phyloP scores from a whole-genome alignment of 2,113 vertebrate species.

The Cairina moschata region DNA sequence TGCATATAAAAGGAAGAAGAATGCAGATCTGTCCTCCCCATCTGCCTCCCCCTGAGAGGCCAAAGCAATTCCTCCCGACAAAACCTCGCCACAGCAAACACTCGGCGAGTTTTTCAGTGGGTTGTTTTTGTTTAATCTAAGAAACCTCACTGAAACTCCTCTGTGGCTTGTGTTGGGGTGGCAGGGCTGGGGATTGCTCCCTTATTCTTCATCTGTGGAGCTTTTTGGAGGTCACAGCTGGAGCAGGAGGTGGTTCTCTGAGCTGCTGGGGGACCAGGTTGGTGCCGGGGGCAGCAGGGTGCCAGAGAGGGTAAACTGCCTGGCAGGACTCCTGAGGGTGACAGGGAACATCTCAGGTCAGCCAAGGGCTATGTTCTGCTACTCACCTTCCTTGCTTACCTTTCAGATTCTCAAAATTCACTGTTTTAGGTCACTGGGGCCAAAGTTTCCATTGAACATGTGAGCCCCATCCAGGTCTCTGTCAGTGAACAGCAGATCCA shows the following conservation, averaged over 20 bases:
- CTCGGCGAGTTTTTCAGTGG: fast-evolving
- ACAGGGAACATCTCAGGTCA: neutral
- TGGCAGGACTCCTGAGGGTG: neutral
- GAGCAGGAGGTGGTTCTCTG: neutral
- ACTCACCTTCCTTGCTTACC: neutral
- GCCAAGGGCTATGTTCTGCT: neutral
- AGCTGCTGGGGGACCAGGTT: neutral
- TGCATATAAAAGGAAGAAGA: slow-evolving; percentile 1
- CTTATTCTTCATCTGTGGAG: neutral
- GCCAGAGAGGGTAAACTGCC: neutral
- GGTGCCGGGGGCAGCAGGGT: neutral
- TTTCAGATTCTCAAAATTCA: neutral
- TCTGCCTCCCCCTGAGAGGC: neutral
- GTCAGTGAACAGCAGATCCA: neutral
- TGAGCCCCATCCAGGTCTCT: neutral
- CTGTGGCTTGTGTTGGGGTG: neutral
- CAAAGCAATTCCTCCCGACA: neutral
- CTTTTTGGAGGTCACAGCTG: neutral
- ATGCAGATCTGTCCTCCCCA: fast-evolving
- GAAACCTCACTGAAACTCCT: neutral
- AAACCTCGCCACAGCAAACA: neutral
- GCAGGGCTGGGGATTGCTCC: neutral
- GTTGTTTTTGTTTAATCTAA: neutral
- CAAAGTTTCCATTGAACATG: neutral
- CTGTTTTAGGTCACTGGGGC: neutral